Percentiles rank a stretch among this genome's conserved stretches.
These are phyloP conservation scores for Drosophila teissieri DNA, from an alignment of 1,140 invertebrate genomes.

Conservation along the genomic window DNA sequence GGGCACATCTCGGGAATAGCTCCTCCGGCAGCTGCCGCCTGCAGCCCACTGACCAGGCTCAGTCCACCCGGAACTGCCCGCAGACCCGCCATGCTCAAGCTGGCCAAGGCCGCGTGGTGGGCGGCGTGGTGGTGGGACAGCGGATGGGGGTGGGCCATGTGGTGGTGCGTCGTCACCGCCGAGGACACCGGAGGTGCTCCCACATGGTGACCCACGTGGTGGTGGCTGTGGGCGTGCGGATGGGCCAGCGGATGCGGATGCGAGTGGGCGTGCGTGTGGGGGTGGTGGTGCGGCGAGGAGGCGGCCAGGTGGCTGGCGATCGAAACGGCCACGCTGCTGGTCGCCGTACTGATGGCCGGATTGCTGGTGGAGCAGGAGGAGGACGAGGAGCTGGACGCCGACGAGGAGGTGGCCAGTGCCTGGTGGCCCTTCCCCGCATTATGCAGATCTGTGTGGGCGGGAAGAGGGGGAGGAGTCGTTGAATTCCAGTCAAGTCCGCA, in stretches of 20 bases:
- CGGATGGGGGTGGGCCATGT: slow-evolving; percentile 73
- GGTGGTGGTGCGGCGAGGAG: slow-evolving; percentile 56
- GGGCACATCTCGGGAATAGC: slow-evolving; percentile 87
- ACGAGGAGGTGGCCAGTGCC: slow-evolving; percentile 63
- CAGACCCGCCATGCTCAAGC: slow-evolving; percentile 72
- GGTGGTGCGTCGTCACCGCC: slow-evolving; percentile 64
- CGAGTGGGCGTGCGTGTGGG: slow-evolving; percentile 33
- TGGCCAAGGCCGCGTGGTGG: slow-evolving; percentile 75
- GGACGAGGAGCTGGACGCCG: slow-evolving; percentile 68
- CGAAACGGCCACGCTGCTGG: slow-evolving; percentile 61
- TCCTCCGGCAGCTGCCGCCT: slow-evolving; percentile 67
- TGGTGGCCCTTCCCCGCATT: slow-evolving; percentile 68
- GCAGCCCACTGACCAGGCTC: slow-evolving; percentile 66
- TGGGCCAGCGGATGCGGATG: slow-evolving; percentile 55
- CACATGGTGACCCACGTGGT: slow-evolving; percentile 60
- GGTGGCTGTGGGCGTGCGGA: slow-evolving; percentile 57
- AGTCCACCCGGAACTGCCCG: slow-evolving; percentile 66
- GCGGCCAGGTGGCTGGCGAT: slow-evolving; percentile 72
- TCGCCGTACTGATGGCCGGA: slow-evolving; percentile 73
- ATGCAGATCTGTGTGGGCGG: slow-evolving; percentile 62
- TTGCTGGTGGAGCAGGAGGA: slow-evolving; percentile 71
- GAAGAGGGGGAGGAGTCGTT: not conserved
- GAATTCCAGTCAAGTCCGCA: slow-evolving; percentile 52
- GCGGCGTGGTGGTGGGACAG: slow-evolving; percentile 63
- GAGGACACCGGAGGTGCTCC: slow-evolving; percentile 27